phyloP scores from a whole-genome alignment of 1,140 invertebrate species.

The Drosophila subobscura region DNA sequence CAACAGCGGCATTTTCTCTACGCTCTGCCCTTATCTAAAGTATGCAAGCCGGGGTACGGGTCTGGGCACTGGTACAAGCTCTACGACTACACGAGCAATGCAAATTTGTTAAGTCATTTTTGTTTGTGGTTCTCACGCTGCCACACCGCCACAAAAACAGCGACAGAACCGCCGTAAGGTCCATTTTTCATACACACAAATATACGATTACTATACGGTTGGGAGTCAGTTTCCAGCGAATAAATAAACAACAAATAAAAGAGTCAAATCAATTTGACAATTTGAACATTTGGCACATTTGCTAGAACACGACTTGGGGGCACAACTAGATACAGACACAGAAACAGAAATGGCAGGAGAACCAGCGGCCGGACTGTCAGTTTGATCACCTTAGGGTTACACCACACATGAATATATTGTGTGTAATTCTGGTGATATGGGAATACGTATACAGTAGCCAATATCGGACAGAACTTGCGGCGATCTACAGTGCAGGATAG shows the following conservation, averaged over 20 bases:
- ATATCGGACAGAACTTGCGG: no score
- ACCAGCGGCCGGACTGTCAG: conserved; percentile 13
- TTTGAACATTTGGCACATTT: conserved; percentile 70
- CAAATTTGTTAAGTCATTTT: conserved; percentile 81
- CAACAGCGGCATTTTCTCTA: conserved; percentile 65
- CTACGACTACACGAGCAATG: conserved; percentile 44
- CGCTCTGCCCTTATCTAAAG: conserved; percentile 75
- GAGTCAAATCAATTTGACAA: conserved; percentile 72
- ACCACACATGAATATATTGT: neutral
- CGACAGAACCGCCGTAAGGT: conserved; percentile 23
- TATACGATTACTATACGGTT: neutral
- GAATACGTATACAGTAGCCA: conserved; percentile 27
- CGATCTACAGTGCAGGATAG: no score
- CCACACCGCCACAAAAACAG: conserved; percentile 35
- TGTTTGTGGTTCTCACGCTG: conserved; percentile 80
- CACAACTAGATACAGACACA: conserved; percentile 24
- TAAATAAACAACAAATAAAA: conserved; percentile 30
- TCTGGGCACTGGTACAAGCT: neutral
- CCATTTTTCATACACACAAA: conserved; percentile 40
- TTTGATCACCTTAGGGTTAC: conserved; percentile 44
- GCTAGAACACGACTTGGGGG: conserved; percentile 61
- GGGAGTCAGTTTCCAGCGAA: conserved; percentile 41
- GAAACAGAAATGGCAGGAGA: conserved; percentile 26
- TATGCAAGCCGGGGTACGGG: conserved; percentile 46
- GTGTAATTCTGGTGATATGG: conserved; percentile 9